Conservation (phyloP, 92 coral and sea anemone species). For the Ricordea florida region DNA sequence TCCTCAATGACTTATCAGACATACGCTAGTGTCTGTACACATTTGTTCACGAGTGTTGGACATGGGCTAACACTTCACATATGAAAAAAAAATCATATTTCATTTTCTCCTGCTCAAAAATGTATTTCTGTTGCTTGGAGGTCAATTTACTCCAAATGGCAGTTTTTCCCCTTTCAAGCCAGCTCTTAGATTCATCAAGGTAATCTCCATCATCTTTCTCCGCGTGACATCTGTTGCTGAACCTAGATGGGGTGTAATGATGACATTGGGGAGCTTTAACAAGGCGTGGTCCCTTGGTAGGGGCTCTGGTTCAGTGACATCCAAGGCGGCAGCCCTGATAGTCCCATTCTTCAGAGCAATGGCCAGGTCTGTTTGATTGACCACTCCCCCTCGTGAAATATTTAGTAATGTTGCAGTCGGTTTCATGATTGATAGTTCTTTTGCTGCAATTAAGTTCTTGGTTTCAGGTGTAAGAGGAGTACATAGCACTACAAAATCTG, state of each 20-base stretch:
- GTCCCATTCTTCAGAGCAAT: constrained; percentile 72
- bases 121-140: too few species aligned
- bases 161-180: constrained; percentile 57
- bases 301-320: constrained; percentile 78
- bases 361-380: constrained; percentile 73
- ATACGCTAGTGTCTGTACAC: too few species aligned
- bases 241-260: constrained; percentile 72
- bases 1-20: too few species aligned
- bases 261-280: constrained; percentile 61
- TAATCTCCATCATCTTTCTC: constrained; percentile 52
- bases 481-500: constrained; percentile 82
- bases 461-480: constrained; percentile 64
- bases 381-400: constrained; percentile 75
- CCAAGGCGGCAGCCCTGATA: constrained; percentile 75
- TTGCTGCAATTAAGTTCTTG: constrained; percentile 63
- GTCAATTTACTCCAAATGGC: constrained; percentile 27
- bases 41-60: too few species aligned
- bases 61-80: too few species aligned
- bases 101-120: too few species aligned
- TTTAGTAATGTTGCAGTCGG: constrained; percentile 78
- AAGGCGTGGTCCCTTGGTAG: constrained; percentile 83
- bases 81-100: too few species aligned
- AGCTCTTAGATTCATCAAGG: constrained; percentile 60
- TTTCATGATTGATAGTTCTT: constrained; percentile 69
- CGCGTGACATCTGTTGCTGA: constrained; percentile 61